A percentile compares a stretch with the other conserved stretches of the same genome.
Evolutionary conservation across 2,888 invertebrate genomes (phyloP).

Genomic region (Drosophila mimica): DNA sequence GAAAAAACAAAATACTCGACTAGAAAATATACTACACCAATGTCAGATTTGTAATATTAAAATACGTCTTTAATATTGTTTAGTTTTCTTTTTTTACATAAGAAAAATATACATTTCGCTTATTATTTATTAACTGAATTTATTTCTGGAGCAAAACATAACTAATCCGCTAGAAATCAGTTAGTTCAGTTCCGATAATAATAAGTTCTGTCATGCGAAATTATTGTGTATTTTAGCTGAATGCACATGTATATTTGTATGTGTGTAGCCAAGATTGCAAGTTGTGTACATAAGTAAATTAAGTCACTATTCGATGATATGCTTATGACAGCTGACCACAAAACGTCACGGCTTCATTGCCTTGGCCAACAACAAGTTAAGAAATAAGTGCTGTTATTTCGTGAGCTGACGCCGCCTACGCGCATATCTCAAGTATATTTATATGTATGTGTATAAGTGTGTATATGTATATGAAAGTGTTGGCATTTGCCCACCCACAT

Average conservation of each 20-base stretch:
- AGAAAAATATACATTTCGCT: background rate
- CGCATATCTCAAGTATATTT: constrained; percentile 10
- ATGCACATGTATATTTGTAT: background rate
- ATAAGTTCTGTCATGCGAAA: background rate
- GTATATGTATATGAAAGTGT: constrained; percentile 4
- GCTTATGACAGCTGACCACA: constrained; percentile 29
- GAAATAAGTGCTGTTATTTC: constrained; percentile 43
- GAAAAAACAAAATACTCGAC: background rate
- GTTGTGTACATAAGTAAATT: constrained; percentile 19
- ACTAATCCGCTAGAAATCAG: background rate
- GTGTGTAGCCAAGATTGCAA: background rate
- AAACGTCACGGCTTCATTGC: constrained; percentile 42
- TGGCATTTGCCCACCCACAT: constrained; percentile 49
- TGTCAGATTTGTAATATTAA: background rate
- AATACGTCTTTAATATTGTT: background rate
- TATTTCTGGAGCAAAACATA: background rate
- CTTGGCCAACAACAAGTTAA: constrained; percentile 54
- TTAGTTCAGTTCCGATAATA: background rate
- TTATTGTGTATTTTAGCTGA: background rate
- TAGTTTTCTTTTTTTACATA: background rate
- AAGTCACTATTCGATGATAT: constrained; percentile 37
- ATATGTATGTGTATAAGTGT: background rate
- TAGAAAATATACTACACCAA: background rate
- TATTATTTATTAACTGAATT: background rate
- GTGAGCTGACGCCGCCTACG: constrained; percentile 54